These are phyloP conservation scores for Spongilla lacustris DNA, from an alignment of 37 sponge, comb jelly and placozoan species.

Conservation along the genomic window DNA sequence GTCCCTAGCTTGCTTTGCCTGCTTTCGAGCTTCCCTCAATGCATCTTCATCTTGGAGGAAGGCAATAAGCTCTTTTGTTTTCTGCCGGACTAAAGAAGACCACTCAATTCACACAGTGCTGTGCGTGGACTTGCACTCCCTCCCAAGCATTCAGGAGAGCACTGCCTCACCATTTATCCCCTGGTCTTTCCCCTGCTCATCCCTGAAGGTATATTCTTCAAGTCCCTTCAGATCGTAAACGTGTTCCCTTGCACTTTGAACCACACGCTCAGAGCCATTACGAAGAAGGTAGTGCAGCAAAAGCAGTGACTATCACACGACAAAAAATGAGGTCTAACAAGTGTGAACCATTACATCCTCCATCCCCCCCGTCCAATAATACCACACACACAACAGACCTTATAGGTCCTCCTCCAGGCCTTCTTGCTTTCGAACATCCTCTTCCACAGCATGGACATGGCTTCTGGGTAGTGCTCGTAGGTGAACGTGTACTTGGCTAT, in stretches of 20 bases:
- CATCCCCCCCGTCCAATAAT: neutral
- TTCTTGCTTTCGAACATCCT: slow-evolving; percentile 95
- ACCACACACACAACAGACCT: slow-evolving; percentile 52
- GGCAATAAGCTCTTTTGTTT: slow-evolving; percentile 84
- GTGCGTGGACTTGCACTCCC: neutral
- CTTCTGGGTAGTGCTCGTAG: slow-evolving; percentile 96
- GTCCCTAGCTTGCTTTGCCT: slow-evolving; percentile 89
- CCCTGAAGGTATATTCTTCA: slow-evolving; percentile 85
- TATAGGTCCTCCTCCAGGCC: slow-evolving; percentile 98
- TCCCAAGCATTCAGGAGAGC: neutral
- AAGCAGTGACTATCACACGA: slow-evolving; percentile 64
- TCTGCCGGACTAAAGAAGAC: slow-evolving; percentile 85
- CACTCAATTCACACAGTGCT: neutral
- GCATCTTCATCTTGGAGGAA: slow-evolving; percentile 92
- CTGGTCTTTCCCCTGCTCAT: slow-evolving; percentile 97
- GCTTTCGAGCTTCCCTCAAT: slow-evolving; percentile 89
- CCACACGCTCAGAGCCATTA: slow-evolving; percentile 97
- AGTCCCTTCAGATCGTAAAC: slow-evolving; percentile 94
- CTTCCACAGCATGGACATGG: slow-evolving; percentile 99
- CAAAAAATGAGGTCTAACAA: neutral
- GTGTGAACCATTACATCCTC: neutral
- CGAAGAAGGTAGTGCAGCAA: slow-evolving; percentile 89
- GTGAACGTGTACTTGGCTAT: slow-evolving; percentile 96
- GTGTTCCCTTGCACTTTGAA: slow-evolving; percentile 96
- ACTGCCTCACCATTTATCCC: slow-evolving; percentile 91